Base-by-base conservation (phyloP, 2,113 vertebrate species). In the Eira barbara region DNA sequence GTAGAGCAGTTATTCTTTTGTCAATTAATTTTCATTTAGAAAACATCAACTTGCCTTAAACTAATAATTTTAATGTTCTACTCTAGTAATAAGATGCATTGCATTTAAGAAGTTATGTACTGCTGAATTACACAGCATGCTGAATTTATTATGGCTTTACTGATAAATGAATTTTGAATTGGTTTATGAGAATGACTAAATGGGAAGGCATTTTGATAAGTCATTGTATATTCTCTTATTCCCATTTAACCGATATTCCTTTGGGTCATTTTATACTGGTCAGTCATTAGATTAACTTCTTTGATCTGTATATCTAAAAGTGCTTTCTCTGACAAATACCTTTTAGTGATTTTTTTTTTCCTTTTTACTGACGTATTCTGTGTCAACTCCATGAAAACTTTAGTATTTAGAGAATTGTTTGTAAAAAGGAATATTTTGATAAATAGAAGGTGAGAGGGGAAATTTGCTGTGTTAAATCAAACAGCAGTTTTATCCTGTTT, bases 11-110 rank as follows among this genome's bases (percentile, higher is more conserved):
- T 0, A 88, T 34, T 78, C 9, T 95, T 1, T 0, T 69, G 6
- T 73, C 71, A 85, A 5, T 95, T 76, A 74, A 73, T 97, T 98
- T 97, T 94, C 79, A 96, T 45, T 97, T 93, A 57, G 96, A 97
- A 96, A 97, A 73, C 27, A n/a, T 96, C 63, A 65, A 12, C 21
- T 97, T 96, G 34, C 6, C 39, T 97, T 78, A 85, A 2, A 78
- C 42, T 57, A 91, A 31, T 98, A 95, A 80, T 69, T 96, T 83
- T 52, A 86, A 82, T 91, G 47, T 14, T 29, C 84, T 92, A 95
- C 39, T 92, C 0, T 95, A 87, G 45, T 82, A 96, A 88, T 34
- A 95, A 89, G 39, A 73, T 93, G 34, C 4, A 88, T 18, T 97
- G 69, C 90, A 61, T 79, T 87, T 90, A 45, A 80, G 90, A 92